A percentile compares a stretch with the other conserved stretches of the same genome.
These are phyloP conservation scores for Synergus umbraculus DNA, from an alignment of 2,888 invertebrate genomes.

Conservation along the genomic window DNA sequence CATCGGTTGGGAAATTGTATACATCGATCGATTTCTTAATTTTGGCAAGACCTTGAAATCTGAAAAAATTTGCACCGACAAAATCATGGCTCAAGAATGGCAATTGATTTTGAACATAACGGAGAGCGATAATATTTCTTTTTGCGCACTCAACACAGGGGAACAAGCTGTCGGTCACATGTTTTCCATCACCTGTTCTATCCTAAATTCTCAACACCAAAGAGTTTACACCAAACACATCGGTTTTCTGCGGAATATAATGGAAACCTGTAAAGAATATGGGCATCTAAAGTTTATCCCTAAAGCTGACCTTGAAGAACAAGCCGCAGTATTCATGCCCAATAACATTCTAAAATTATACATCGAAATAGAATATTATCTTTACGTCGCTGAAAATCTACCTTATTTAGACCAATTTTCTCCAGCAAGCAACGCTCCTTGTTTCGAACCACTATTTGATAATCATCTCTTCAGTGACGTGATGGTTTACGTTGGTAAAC, in stretches of 20 bases:
- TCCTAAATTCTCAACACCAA: not conserved
- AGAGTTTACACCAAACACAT: not conserved
- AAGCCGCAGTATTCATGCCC: not conserved
- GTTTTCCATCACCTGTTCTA: not conserved
- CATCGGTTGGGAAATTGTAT: not conserved
- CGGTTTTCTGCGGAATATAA: not conserved
- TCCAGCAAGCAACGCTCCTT: too few species aligned
- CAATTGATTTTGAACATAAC: not conserved
- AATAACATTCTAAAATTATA: not conserved
- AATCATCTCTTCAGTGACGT: not conserved
- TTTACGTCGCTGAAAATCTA: too few species aligned
- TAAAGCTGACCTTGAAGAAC: not conserved
- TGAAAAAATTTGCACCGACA: not conserved
- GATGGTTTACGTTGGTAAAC: not conserved
- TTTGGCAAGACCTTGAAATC: not conserved
- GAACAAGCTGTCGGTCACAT: not conserved
- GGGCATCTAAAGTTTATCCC: not conserved
- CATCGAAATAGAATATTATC: not conserved
- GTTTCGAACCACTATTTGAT: not conserved
- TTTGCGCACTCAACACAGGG: not conserved
- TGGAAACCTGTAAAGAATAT: not conserved
- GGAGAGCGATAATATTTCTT: not conserved
- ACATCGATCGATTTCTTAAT: not conserved
- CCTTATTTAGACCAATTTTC: too few species aligned
- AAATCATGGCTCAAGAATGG: not conserved